Percentiles rank a stretch among this genome's conserved stretches.
phyloP scores from a whole-genome alignment of 2,797 vertebrate genomes.

The Pipistrellus nathusii region DNA sequence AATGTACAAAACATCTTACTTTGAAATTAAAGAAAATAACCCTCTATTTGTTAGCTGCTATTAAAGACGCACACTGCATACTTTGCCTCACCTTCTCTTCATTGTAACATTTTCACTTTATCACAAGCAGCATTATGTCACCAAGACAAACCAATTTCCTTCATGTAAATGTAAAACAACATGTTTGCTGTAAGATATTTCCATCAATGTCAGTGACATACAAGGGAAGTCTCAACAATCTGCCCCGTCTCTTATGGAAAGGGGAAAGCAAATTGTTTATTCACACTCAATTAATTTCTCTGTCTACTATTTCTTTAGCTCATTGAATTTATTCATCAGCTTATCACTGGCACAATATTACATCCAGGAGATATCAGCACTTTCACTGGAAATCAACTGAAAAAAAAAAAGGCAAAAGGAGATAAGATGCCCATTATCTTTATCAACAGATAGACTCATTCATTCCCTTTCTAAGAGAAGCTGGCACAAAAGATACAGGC shows the following conservation, averaged over 20 bases:
- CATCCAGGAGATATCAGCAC: neutral
- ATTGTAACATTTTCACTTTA: conserved; percentile 58
- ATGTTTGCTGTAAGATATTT: conserved; percentile 70
- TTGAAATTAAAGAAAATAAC: conserved; percentile 48
- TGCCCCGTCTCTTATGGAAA: conserved; percentile 51
- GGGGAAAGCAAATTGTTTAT: conserved; percentile 44
- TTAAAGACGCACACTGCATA: neutral
- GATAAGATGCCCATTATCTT: neutral
- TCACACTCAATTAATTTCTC: conserved; percentile 58
- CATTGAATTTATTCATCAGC: conserved; percentile 55
- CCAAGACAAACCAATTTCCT: conserved; percentile 68
- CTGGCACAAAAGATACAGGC: neutral
- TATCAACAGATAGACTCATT: conserved; percentile 2
- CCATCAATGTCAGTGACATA: conserved; percentile 72
- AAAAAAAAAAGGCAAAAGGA: neutral
- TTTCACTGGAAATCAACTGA: neutral
- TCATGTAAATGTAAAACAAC: conserved; percentile 74
- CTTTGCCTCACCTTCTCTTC: conserved; percentile 33
- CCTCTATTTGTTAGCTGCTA: conserved; percentile 23
- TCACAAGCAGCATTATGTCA: conserved; percentile 68
- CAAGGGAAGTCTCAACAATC: conserved; percentile 44
- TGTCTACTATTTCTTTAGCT: conserved; percentile 52
- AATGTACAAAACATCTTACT: conserved; percentile 57
- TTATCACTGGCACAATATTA: neutral
- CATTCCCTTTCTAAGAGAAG: conserved; percentile 9